phyloP scores from a whole-genome alignment of 2,888 invertebrate species.

The Drosophila kanekoi region DNA sequence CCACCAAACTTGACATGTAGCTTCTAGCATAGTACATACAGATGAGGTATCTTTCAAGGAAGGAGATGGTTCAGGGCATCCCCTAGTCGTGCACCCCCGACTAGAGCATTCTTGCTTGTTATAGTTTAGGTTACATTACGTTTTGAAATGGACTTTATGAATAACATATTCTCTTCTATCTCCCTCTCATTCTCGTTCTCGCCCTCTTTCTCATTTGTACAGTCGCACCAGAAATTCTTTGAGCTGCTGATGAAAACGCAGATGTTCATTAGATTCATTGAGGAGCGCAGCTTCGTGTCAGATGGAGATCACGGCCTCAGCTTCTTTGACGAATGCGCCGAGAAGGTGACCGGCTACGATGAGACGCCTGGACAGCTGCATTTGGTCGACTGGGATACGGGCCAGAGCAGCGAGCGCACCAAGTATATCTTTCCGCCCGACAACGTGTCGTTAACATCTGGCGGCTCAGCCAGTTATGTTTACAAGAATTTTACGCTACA shows the following conservation, averaged over 20 bases:
- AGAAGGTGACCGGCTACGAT: conserved; percentile 88
- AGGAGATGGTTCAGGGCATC: no score
- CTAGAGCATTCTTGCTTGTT: no score
- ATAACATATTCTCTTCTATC: neutral
- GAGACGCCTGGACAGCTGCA: conserved; percentile 87
- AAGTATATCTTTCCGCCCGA: conserved; percentile 98
- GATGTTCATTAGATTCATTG: conserved; percentile 99
- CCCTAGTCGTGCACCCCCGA: no score
- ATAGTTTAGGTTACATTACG: no score
- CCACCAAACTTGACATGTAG: no score
- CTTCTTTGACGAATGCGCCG: conserved; percentile 98
- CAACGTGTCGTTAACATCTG: conserved; percentile 83
- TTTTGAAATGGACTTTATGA: neutral
- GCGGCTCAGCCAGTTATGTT: conserved; percentile 84
- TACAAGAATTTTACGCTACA: conserved; percentile 89
- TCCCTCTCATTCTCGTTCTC: neutral
- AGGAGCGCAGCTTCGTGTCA: conserved; percentile 99
- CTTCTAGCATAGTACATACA: no score
- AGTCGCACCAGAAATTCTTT: conserved; percentile 94
- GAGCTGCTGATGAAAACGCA: conserved; percentile 95
- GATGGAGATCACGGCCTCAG: conserved; percentile 98
- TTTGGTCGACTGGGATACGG: conserved; percentile 92
- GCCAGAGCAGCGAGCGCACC: conserved; percentile 94
- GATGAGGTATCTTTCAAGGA: no score
- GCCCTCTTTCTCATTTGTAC: conserved; percentile 17